These are phyloP conservation scores for Conistra vaccinii DNA, from an alignment of 2,888 invertebrate species.

Conservation along the genomic window DNA sequence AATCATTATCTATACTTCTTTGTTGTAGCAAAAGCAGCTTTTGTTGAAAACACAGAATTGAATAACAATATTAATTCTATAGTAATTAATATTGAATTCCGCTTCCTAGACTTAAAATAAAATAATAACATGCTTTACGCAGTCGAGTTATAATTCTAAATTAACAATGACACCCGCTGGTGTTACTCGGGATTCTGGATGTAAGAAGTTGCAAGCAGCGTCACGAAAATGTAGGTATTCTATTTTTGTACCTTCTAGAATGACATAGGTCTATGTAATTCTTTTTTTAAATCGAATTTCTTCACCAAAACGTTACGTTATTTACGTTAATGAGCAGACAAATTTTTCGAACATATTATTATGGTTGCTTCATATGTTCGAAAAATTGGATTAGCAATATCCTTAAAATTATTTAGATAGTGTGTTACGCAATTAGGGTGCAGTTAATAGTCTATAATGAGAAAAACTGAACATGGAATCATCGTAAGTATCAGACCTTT, in stretches of 20 bases:
- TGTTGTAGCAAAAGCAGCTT: neutral
- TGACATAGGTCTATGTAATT: neutral
- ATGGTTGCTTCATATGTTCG: too few species aligned
- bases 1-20: too few species aligned
- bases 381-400: too few species aligned
- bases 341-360: too few species aligned
- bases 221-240: neutral
- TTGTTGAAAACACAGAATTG: conserved; percentile 15
- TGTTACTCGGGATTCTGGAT: too few species aligned
- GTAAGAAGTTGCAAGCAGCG: neutral
- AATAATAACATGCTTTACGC: conserved; percentile 40
- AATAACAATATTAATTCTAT: conserved; percentile 42
- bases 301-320: neutral
- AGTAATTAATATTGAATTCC: conserved; percentile 50
- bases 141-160: conserved; percentile 30
- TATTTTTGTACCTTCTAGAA: neutral
- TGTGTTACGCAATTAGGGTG: too few species aligned
- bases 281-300: neutral
- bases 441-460: neutral
- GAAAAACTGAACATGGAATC: neutral
- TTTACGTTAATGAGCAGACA: too few species aligned
- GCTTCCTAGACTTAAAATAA: conserved; percentile 56
- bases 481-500: too few species aligned
- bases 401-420: too few species aligned
- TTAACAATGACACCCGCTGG: conserved; percentile 19